Evolutionary conservation across 2,113 vertebrate species (phyloP), one percentile per base, ranked within the genome.

Genomic region (Catharus fuscescens): DNA sequence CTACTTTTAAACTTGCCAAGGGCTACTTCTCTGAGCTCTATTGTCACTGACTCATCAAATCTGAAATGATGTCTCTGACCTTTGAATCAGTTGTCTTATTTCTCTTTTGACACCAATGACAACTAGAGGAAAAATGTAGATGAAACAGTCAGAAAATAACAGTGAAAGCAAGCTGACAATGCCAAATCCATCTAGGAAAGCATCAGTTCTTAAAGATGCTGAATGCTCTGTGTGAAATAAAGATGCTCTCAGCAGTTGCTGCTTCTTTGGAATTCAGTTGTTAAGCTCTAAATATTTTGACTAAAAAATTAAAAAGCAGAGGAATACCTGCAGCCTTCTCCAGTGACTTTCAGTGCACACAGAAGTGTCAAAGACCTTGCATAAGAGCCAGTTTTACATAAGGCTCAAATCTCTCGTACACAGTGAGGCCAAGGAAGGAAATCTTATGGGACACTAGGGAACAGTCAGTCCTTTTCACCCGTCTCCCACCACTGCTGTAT

Each of bases 11-110:
- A 88, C n/a, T 79, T 95, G 84, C 88, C 48, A 69, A 47, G 5
- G 50, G 84, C 59, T 81, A 95, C 65, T 84, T 87, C 78, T 82
- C 86, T 15, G 10, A 95, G 92, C 69, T 56, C 62, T 74, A 21
- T 76, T 93, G 94, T 93, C 90, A 95, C 92, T 95, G 92, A 96
- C 87, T 96, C 95, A 95, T 95, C 95, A 97, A 45, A 96, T 92
- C 42, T 86, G 79, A 96, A 90, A 95, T 80, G 92, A 93, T 74
- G 94, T 80, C 93, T 90, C 85, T 96, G 95, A 97, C 94, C 96
- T 97, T 93, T 92, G 94, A 94, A 93, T 94, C 85, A 88, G 92
- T 95, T 90, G 92, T 90, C 90, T 93, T 91, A 88, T 82, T 94
- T 91, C 71, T 96, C 88, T 96, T 95, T 80, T 92, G 93, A 96